phyloP scores from a whole-genome alignment of 1,140 invertebrate genomes.

The Pararge aegeria region DNA sequence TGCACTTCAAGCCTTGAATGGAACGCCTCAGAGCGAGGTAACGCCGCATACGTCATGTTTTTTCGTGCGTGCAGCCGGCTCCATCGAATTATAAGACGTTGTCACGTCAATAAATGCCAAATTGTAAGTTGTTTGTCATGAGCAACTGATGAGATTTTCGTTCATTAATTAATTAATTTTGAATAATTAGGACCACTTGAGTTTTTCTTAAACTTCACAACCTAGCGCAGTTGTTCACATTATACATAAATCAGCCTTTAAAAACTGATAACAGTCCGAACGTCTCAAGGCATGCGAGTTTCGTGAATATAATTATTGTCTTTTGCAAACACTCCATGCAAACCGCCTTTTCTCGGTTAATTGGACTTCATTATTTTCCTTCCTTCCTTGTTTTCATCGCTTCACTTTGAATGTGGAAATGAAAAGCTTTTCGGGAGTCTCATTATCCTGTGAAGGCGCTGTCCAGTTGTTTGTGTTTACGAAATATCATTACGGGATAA shows the following conservation, averaged over 20 bases:
- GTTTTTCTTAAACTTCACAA: not conserved
- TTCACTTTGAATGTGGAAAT: conserved; percentile 4
- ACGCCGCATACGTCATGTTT: too few relatives aligned
- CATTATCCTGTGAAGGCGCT: conserved; percentile 1
- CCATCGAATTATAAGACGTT: too few relatives aligned
- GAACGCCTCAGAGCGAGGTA: too few relatives aligned
- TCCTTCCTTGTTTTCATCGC: not conserved
- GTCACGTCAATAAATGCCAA: too few relatives aligned
- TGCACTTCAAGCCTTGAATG: too few relatives aligned
- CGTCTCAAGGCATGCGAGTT: not conserved
- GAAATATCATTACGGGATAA: too few relatives aligned
- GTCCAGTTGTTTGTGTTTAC: not conserved
- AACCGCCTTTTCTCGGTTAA: not conserved
- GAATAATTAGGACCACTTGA: too few relatives aligned
- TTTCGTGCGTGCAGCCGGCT: too few relatives aligned
- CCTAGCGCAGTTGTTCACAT: not conserved
- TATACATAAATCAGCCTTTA: not conserved
- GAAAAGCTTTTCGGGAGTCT: conserved; percentile 2
- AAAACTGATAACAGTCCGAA: not conserved
- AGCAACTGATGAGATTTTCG: too few relatives aligned
- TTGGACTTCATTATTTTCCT: not conserved
- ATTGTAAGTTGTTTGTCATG: too few relatives aligned
- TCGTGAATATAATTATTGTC: not conserved
- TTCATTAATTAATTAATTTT: too few relatives aligned
- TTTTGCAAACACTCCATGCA: not conserved